A percentile compares a stretch with the other conserved stretches of the same genome.
phyloP scores from a whole-genome alignment of 2,888 invertebrate species.

The Eucriotettix oculatus region DNA sequence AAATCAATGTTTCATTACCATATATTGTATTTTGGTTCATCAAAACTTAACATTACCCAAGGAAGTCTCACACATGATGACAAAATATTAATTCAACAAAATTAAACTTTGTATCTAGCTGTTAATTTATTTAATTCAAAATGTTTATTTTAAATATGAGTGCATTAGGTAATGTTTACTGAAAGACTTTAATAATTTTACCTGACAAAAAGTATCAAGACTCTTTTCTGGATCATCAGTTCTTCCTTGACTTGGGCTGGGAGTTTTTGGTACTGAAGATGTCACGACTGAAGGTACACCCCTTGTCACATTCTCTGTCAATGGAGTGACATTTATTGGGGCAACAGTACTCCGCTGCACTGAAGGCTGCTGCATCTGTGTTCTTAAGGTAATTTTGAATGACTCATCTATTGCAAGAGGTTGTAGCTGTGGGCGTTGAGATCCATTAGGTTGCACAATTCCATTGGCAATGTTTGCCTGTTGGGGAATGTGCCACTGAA shows the following conservation, averaged over 20 bases:
- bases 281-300: constrained; percentile 30
- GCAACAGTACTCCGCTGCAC: not conserved
- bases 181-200: not conserved
- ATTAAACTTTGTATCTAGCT: no score
- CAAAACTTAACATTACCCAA: no score
- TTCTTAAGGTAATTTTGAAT: constrained; percentile 51
- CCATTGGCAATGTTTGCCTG: constrained; percentile 7
- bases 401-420: constrained; percentile 26
- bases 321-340: not conserved
- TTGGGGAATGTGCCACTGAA: constrained; percentile 23
- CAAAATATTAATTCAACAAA: no score
- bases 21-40: no score
- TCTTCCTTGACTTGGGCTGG: constrained; percentile 42
- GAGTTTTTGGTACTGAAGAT: constrained; percentile 73
- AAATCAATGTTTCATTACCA: no score
- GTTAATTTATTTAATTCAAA: no score
- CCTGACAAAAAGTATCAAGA: constrained; percentile 60
- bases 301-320: no score
- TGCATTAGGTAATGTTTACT: no score
- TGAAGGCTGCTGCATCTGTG: constrained; percentile 17
- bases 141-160: no score
- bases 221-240: constrained; percentile 44
- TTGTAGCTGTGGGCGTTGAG: constrained; percentile 1
- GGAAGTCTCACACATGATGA: no score
- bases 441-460: not conserved